Percentiles rank a stretch among this genome's conserved stretches.
Evolutionary conservation across 1,140 invertebrate genomes (phyloP).

Genomic region (Daktulosphaira vitifoliae): DNA sequence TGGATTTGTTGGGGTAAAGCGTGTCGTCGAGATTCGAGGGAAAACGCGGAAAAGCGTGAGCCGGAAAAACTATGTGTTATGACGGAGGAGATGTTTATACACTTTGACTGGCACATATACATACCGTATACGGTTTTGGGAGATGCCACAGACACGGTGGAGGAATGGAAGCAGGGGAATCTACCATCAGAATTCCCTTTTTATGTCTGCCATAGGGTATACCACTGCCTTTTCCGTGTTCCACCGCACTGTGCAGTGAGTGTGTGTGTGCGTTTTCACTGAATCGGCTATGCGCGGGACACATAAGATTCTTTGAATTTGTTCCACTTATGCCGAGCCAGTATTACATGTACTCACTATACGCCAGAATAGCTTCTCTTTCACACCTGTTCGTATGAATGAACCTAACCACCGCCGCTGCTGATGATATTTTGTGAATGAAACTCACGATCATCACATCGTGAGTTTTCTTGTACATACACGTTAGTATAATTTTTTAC

Average conservation of each 20-base stretch:
- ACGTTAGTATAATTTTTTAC: not conserved
- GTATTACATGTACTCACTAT: not conserved
- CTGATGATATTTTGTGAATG: slow-evolving; percentile 18
- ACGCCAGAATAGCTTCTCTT: not conserved
- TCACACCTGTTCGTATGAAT: slow-evolving; percentile 29
- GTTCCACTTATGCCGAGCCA: not conserved
- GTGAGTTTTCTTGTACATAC: slow-evolving; percentile 11
- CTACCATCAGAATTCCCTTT: too few species aligned
- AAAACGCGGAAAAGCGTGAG: not conserved
- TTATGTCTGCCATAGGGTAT: too few species aligned
- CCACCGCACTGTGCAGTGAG: too few species aligned
- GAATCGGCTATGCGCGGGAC: too few species aligned
- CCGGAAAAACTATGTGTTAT: not conserved
- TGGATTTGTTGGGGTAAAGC: slow-evolving; percentile 26
- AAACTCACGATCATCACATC: slow-evolving; percentile 19
- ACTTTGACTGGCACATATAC: not conserved
- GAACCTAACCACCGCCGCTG: slow-evolving; percentile 4
- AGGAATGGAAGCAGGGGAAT: not conserved
- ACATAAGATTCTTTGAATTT: too few species aligned
- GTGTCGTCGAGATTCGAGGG: not conserved
- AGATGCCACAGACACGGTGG: not conserved
- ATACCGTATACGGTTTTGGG: not conserved
- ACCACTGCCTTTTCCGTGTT: too few species aligned
- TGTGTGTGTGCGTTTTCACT: too few species aligned
- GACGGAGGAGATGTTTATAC: not conserved